Conservation (phyloP, 2,797 vertebrate genomes). For the Simalia tracyae region DNA sequence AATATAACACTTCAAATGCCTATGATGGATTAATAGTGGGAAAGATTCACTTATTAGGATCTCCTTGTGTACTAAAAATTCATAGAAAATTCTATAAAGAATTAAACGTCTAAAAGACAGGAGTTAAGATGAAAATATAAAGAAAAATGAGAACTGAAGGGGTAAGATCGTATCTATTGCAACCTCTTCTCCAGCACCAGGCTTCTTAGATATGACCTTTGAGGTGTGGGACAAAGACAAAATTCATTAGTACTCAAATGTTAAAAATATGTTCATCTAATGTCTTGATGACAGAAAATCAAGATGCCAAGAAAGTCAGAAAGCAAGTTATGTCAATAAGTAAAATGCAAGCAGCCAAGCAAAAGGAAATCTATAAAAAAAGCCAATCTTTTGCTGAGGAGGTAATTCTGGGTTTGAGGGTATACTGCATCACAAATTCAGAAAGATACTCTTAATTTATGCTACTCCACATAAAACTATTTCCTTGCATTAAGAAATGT, state of each 20-base stretch:
- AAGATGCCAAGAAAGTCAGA: conserved; percentile 20
- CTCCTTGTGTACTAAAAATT: neutral
- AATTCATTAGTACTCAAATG: neutral
- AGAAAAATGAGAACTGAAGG: neutral
- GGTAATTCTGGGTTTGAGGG: neutral
- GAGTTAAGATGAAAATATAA: neutral
- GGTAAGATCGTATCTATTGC: neutral
- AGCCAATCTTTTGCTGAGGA: neutral
- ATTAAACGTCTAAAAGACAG: neutral
- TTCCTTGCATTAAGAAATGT: neutral
- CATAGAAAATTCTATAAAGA: neutral
- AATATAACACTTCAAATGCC: too few species aligned
- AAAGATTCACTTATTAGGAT: neutral
- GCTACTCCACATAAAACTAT: neutral
- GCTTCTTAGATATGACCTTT: neutral
- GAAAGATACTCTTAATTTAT: neutral
- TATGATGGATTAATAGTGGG: neutral
- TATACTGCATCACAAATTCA: neutral
- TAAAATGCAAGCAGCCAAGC: conserved; percentile 43
- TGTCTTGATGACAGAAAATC: neutral
- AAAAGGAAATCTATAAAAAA: conserved; percentile 47
- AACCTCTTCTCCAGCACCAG: neutral
- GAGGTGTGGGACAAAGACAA: neutral
- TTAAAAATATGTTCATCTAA: conserved; percentile 13
- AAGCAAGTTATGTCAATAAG: conserved; percentile 42